Evolutionary conservation across 2,888 invertebrate genomes (phyloP), one percentile per base, ranked within the genome.

Genomic region (Diogma glabrata): DNA sequence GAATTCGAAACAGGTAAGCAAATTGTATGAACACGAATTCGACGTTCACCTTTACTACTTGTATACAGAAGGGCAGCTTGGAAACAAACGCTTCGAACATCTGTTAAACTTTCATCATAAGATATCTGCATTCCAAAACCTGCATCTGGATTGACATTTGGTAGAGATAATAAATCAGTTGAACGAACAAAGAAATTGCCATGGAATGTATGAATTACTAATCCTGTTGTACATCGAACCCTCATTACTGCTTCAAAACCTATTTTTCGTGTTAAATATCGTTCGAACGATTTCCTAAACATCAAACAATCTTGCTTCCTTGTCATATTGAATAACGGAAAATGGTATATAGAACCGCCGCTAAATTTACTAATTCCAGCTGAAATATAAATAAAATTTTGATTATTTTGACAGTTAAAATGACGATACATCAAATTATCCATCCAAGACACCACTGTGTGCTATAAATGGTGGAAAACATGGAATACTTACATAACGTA

Each of bases 181-280:
- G 97, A 96, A 4, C 99, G 81, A 47, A 99, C 97, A 72, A 99
- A 99, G 79, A 96, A 96, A 72, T 97, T 97, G 33, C 99, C 99
- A 73, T 97, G 96, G 82, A 99, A 99, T 64, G 95, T 93, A 72
- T 97, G 95, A 61, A 99, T 91, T 22, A 90, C 79, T 52, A 99
- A 74, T 16, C 97, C 96, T 64, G 84, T 81, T 2, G 95, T 92
- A 65, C 95, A 96, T 6, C 97, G 77, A 57, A 99, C 86, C 60
- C 99, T 76, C 92, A 99, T 93, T 20, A 99, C 99, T 5, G 99
- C 93, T 68, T 99, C 99, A 67, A 99, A 96, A 46, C 99, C 99
- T 57, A 99, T 92, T 75, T 97, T 97, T 58, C 99, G 76, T 0
- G 89, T 88, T 52, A 99, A 75, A 73, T 99, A 99, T 12, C 99